Evolutionary conservation across 2,888 invertebrate species (phyloP).

Genomic region (Apoda limacodes): DNA sequence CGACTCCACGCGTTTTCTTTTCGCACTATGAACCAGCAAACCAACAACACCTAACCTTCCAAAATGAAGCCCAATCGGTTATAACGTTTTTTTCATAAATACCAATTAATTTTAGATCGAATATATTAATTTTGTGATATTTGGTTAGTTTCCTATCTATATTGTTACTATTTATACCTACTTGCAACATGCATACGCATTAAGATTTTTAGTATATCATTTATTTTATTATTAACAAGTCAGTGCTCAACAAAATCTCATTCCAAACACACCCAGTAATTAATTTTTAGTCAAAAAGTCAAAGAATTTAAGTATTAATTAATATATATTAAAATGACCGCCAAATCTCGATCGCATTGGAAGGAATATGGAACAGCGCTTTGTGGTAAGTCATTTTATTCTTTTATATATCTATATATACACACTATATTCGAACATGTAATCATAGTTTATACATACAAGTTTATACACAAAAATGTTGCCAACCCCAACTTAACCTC

Average conservation of each 20-base stretch:
- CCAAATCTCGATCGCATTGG: conserved; percentile 67
- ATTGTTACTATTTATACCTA: conserved; percentile 62
- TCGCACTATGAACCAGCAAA: conserved; percentile 61
- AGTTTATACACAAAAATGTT: too few relatives aligned
- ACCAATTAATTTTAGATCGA: conserved; percentile 61
- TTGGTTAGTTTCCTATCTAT: conserved; percentile 58
- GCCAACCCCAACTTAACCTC: too few relatives aligned
- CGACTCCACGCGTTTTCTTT: conserved; percentile 46
- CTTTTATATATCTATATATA: conserved; percentile 44
- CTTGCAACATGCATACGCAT: conserved; percentile 58
- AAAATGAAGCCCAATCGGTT: conserved; percentile 68
- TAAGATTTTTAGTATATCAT: conserved; percentile 49
- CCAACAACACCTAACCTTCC: conserved; percentile 66
- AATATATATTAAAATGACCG: conserved; percentile 56
- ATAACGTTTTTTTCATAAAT: conserved; percentile 61
- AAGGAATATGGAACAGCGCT: conserved; percentile 69
- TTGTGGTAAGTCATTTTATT: conserved; percentile 60
- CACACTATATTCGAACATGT: not conserved
- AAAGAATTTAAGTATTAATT: conserved; percentile 24
- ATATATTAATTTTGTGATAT: conserved; percentile 67
- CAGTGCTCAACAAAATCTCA: conserved; percentile 69
- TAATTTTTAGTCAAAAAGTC: conserved; percentile 32
- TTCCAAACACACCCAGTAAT: conserved; percentile 58
- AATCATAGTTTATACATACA: too few relatives aligned
- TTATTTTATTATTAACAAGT: conserved; percentile 40